Base-by-base conservation (phyloP, 2,797 vertebrate species). In the Neosalanx taihuensis region DNA sequence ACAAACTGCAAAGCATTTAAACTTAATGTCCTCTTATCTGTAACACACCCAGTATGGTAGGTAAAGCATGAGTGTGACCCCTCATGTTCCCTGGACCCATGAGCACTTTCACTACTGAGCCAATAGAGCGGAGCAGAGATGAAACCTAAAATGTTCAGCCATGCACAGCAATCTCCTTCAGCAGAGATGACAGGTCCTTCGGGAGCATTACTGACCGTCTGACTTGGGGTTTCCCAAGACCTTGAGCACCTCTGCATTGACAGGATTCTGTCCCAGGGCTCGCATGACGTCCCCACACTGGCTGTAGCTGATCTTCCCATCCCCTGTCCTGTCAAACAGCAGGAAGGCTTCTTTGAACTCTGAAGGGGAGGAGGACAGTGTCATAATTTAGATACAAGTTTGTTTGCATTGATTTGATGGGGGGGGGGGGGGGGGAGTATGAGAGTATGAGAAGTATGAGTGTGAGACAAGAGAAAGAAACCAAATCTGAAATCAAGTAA, bases 301-400 rank as follows among this genome's bases (percentile, higher is more conserved):
- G 88, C 89, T 95, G 90, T 92, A 97, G 67, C 92, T 87, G 90
- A 98, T 98, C 87, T 95, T 96, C 74, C 95, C 95, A 69, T 97
- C 95, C 0, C 96, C 95, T 0, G 94, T 95, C 75, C 95, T 91
- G 91, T 98, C 96, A 70, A 97, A 98, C 86, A 98, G 90, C 76
- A 92, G 91, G 87, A 98, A 98, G n/a, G 95, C 95, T 82, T 98
- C 96, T 85, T 97, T 97, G 89, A 94, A 97, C 73, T 98, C 96
- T 98, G 51, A 56, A 17, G 18, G 51, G 51, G 51, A 56, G 51
- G n/a, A n/a, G 51, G 51, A 56, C 51, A 56, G 51, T 17, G 18
- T 56, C 15, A 3, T 61, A 61, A 29, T 23, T 60, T 3, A 29
- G 51, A 2, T 1, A n/a, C 10, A 10, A 12, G 6, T 29, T 60